A percentile compares a stretch with the other conserved stretches of the same genome.
These are phyloP conservation scores for Phocides pigmalion DNA, from an alignment of 1,140 invertebrate species.

Conservation along the genomic window DNA sequence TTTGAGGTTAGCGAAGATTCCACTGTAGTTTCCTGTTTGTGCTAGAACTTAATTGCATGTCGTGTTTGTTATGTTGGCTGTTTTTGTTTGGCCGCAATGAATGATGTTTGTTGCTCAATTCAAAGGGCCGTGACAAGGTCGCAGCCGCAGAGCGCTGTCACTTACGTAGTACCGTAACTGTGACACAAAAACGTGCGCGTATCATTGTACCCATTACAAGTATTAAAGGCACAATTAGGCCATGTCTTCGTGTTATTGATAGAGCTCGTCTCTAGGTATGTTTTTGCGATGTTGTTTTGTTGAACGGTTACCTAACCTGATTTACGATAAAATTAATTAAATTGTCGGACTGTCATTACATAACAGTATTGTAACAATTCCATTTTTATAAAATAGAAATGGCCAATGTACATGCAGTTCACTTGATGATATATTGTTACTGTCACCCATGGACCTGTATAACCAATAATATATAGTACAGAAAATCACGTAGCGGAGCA, in stretches of 20 bases:
- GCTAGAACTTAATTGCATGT: conserved; percentile 35
- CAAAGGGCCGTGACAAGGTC: conserved; percentile 63
- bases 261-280: background rate
- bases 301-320: conserved; percentile 1
- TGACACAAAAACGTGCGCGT: conserved; percentile 21
- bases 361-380: conserved; percentile 1
- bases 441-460: too few relatives aligned
- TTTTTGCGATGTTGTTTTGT: background rate
- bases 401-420: too few relatives aligned
- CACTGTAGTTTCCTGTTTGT: conserved; percentile 49
- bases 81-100: conserved; percentile 39
- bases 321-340: conserved; percentile 4
- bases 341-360: background rate
- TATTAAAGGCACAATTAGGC: background rate
- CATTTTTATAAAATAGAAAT: too few relatives aligned
- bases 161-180: conserved; percentile 39
- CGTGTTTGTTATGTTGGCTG: conserved; percentile 31
- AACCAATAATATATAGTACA: too few relatives aligned
- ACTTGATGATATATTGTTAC: too few relatives aligned
- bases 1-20: conserved; percentile 31
- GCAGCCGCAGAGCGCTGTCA: conserved; percentile 45
- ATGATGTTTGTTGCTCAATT: conserved; percentile 50
- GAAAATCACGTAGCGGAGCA: too few relatives aligned
- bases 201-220: conserved; percentile 19
- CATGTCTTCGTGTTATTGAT: conserved; percentile 5